phyloP scores from a whole-genome alignment of 2,888 invertebrate species.

The Synanthedon myopaeformis region DNA sequence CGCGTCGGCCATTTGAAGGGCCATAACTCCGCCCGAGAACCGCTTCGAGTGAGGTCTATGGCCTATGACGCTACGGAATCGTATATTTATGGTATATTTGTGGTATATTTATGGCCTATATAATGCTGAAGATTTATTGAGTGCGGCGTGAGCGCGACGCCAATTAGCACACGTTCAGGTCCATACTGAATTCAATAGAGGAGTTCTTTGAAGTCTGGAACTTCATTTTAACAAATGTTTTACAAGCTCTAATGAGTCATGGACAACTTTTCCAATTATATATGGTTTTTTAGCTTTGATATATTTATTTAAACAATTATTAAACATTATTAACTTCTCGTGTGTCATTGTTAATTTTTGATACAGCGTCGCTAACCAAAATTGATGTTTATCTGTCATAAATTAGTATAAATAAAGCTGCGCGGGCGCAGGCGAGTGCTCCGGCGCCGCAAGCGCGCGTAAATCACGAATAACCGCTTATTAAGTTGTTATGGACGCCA shows the following conservation, averaged over 20 bases:
- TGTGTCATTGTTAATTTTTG: conserved; percentile 18
- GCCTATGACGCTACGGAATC: conserved; percentile 46
- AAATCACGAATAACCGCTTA: conserved; percentile 66
- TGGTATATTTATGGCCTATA: conserved; percentile 49
- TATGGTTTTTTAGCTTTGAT: neutral
- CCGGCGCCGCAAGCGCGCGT: conserved; percentile 65
- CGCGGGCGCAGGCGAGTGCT: conserved; percentile 37
- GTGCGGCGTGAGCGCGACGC: conserved; percentile 24
- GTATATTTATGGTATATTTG: conserved; percentile 50
- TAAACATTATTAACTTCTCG: neutral
- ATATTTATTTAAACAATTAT: too few relatives aligned
- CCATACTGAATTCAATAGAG: conserved; percentile 30
- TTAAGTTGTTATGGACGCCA: conserved; percentile 65
- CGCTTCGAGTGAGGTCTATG: conserved; percentile 62
- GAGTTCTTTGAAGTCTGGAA: conserved; percentile 4
- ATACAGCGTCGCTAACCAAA: conserved; percentile 29
- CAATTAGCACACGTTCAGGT: conserved; percentile 55
- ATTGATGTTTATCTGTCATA: conserved; percentile 62
- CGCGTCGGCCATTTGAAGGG: conserved; percentile 41
- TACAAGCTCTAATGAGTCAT: conserved; percentile 35
- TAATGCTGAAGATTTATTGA: conserved; percentile 55
- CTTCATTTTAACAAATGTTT: conserved; percentile 25
- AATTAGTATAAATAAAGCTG: conserved; percentile 62
- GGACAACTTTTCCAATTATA: neutral
- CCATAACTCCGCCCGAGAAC: conserved; percentile 43